Evolutionary conservation across 37 sponge, comb jelly and placozoan species (phyloP).

Genomic region (Hexactinellida sp.): DNA sequence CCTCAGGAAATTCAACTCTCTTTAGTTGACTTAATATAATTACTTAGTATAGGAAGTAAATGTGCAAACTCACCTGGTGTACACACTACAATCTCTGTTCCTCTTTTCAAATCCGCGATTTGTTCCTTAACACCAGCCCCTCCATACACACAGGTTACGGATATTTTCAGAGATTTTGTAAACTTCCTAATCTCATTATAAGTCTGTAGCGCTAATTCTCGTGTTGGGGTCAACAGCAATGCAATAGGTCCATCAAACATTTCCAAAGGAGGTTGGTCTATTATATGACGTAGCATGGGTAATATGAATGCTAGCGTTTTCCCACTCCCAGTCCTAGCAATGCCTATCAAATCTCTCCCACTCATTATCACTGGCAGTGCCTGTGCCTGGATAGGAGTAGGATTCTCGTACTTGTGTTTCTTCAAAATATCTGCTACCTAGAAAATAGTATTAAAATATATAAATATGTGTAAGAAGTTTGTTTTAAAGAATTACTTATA

Average conservation of each 20-base stretch:
- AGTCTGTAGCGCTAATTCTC: conserved; percentile 93
- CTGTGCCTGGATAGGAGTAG: conserved; percentile 93
- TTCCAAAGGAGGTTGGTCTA: conserved; percentile 77
- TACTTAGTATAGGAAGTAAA: too few species aligned
- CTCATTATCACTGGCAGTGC: conserved; percentile 95
- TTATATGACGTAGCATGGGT: conserved; percentile 81
- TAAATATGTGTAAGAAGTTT: too few species aligned
- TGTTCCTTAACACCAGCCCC: conserved; percentile 98
- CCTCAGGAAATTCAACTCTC: too few species aligned
- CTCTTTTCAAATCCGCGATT: conserved; percentile 91
- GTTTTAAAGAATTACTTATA: too few species aligned
- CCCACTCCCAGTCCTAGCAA: conserved; percentile 95
- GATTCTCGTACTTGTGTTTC: conserved; percentile 66
- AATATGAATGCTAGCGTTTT: conserved; percentile 94
- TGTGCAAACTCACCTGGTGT: conserved; percentile 68
- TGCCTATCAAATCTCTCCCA: conserved; percentile 86
- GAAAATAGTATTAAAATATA: not conserved
- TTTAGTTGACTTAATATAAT: too few species aligned
- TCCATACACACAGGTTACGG: conserved; percentile 88
- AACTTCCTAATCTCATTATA: conserved; percentile 80
- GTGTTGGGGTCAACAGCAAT: conserved; percentile 74
- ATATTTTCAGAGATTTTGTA: conserved; percentile 62
- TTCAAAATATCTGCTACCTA: conserved; percentile 48
- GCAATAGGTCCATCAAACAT: conserved; percentile 85
- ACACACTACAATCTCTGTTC: conserved; percentile 91